A percentile compares a stretch with the other conserved stretches of the same genome.
Evolutionary conservation across 2,797 vertebrate species (phyloP).

Genomic region (Melopsittacus undulatus): DNA sequence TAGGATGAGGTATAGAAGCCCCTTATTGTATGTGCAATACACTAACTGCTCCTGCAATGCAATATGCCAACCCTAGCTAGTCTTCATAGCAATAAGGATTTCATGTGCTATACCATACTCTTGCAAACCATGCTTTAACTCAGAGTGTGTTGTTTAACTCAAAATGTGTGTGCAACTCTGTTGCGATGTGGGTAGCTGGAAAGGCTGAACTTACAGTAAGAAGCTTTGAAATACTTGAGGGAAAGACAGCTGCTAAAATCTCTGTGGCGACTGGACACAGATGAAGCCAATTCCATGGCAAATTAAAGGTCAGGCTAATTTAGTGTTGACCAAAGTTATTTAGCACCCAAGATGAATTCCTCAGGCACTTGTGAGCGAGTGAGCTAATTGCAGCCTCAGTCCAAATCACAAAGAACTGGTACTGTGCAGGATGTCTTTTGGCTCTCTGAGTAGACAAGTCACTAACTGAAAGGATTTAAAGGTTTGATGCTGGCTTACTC

Average conservation of each 20-base stretch:
- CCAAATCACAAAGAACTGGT: neutral
- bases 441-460: neutral
- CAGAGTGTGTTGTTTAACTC: neutral
- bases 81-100: neutral
- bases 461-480: neutral
- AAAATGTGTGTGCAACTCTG: neutral
- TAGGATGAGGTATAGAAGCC: neutral
- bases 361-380: neutral
- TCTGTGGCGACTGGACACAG: neutral
- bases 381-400: neutral
- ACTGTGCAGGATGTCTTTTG: neutral
- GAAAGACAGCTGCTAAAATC: neutral
- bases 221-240: neutral
- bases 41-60: neutral
- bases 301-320: neutral
- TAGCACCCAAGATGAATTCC: neutral
- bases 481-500: neutral
- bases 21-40: neutral
- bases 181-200: neutral
- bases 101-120: neutral
- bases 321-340: neutral
- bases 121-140: neutral
- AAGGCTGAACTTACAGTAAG: neutral
- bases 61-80: neutral
- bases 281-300: neutral